Evolutionary conservation across 2,797 vertebrate genomes (phyloP).

Genomic region (Intellagama lesueurii): DNA sequence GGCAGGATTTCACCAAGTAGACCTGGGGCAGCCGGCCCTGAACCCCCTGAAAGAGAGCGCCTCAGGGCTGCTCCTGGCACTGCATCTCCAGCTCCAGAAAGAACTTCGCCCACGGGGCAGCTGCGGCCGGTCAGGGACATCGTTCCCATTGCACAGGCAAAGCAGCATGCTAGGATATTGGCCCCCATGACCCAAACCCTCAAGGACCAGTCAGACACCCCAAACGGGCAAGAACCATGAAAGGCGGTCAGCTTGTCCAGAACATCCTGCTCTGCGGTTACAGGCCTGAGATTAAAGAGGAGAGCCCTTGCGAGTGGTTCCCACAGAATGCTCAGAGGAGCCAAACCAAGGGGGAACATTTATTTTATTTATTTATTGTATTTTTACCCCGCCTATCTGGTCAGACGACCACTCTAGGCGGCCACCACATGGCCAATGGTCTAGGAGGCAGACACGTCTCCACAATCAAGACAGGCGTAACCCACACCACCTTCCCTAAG

Average conservation of each 20-base stretch:
- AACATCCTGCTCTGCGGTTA: neutral
- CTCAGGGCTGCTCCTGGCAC: neutral
- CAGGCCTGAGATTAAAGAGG: neutral
- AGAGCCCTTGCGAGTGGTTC: neutral
- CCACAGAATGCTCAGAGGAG: no score
- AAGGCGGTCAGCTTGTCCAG: neutral
- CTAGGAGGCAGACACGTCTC: no score
- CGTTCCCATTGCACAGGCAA: neutral
- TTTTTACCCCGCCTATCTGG: no score
- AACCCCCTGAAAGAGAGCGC: neutral
- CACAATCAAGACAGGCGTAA: no score
- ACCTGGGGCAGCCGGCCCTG: neutral
- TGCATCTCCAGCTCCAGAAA: neutral
- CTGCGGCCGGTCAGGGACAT: accelerated
- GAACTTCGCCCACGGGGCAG: accelerated
- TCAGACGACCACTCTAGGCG: no score
- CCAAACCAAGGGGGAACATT: no score
- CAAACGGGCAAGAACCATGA: neutral
- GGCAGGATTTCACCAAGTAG: neutral
- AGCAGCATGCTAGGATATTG: no score
- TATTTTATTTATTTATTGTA: no score
- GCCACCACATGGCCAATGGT: no score
- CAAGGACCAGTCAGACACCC: neutral
- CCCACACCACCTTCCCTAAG: no score
- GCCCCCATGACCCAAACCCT: neutral